Base-by-base conservation (phyloP, 2,797 vertebrate genomes). In the Sebastes glaucus region DNA sequence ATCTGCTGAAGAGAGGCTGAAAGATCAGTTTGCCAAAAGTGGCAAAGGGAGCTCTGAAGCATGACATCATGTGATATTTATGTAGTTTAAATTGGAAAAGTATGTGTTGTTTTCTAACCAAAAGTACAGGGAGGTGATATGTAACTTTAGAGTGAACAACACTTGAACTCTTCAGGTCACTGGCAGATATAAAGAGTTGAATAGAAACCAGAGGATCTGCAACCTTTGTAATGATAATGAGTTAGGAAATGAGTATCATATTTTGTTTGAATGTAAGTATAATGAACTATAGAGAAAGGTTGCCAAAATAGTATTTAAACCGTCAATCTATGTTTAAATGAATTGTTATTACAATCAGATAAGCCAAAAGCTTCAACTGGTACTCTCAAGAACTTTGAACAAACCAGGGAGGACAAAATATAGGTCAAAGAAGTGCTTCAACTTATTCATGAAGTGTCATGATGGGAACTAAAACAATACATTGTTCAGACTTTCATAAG, bases 261-360 rank as follows among this genome's bases (percentile, higher is more conserved):
- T 42, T 14, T 42, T 42, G 5, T 42, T 1, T 53, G 49, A 52
- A 52, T 52, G 49, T 52, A 20, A 52, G 8, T 0, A 60, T 28
- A 28, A 60, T 60, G 27, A 30, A 60, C 8, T 30, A 20, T 0
- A 28, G 27, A 30, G 57, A 60, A 30, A 30, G 27, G 4, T 28
- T 30, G 2, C 16, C 27, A 60, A 60, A 57, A 25, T 27, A 27
- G 1, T 27, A 27, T 57, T 57, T 6, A 60, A 60, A 30, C 57
- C 8, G 7, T 27, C 7, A 0, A 20, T 60, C 2, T 20, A 18
- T 27, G 16, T 30, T 9, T 60, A 60, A 60, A 56, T 56, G 0
- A 25, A 2, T 56, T 23, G 0, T 52, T 4, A 57, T 57, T 27
- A 27, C 6, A 27, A 27, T 7, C 49, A 0, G 23, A 57, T 57